Percentiles rank a stretch among this genome's conserved stretches.
These are phyloP conservation scores for Drosophila nasuta DNA, from an alignment of 1,140 invertebrate species.

Conservation along the genomic window DNA sequence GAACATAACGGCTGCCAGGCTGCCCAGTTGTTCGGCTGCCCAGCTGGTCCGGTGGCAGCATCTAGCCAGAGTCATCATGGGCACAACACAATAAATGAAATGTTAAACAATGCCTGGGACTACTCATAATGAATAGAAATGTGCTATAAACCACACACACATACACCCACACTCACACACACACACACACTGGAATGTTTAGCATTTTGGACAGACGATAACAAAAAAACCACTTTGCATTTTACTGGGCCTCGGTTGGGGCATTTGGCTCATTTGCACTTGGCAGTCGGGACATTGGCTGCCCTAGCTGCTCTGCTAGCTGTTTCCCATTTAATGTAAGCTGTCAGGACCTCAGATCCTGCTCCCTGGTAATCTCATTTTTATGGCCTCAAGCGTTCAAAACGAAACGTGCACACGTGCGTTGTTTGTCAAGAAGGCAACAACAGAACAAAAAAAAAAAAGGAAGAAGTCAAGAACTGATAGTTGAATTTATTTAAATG, in stretches of 20 bases:
- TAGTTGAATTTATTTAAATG: conserved; percentile 79
- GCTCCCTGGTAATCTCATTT: conserved; percentile 68
- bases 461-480: conserved; percentile 29
- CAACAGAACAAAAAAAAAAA: no score
- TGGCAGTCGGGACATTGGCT: conserved; percentile 36
- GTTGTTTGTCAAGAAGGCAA: conserved; percentile 57
- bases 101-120: conserved; percentile 63
- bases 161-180: no score
- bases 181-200: conserved; percentile 1
- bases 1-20: conserved; percentile 38
- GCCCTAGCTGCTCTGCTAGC: conserved; percentile 28
- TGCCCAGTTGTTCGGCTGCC: conserved; percentile 6
- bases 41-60: conserved; percentile 12
- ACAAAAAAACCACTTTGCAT: conserved; percentile 50
- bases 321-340: conserved; percentile 58
- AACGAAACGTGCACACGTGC: conserved; percentile 71
- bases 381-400: conserved; percentile 64
- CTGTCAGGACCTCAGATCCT: conserved; percentile 28
- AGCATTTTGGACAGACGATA: conserved; percentile 3
- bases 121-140: conserved; percentile 82
- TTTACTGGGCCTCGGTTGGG: conserved; percentile 53
- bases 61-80: conserved; percentile 17
- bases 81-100: conserved; percentile 73
- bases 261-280: conserved; percentile 76
- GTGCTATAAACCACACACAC: conserved; percentile 67